Conservation (phyloP, 2,113 vertebrate genomes). For the Pelobates fuscus region DNA sequence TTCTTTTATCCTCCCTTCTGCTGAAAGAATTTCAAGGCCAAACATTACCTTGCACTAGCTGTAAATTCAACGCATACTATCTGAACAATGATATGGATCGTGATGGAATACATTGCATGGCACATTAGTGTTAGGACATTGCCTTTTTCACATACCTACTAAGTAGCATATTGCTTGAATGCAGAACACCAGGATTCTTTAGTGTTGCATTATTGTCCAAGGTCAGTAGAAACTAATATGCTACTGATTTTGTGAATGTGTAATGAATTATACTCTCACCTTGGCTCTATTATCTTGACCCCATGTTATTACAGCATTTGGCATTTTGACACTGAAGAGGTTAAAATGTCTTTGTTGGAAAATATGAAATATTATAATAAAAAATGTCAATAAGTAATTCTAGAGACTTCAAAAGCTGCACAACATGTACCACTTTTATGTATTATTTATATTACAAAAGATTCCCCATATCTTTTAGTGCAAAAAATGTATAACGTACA, state of each 20-base stretch:
- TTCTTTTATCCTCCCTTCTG: slow-evolving; percentile 31
- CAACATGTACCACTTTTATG: too few species aligned
- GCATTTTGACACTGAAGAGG: background rate
- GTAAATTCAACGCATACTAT: slow-evolving; percentile 30
- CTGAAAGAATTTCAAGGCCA: slow-evolving; percentile 44
- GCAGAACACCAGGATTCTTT: background rate
- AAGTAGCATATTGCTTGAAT: background rate
- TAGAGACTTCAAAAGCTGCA: too few species aligned
- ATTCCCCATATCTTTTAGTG: too few species aligned
- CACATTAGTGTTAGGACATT: slow-evolving; percentile 43
- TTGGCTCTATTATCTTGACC: too few species aligned
- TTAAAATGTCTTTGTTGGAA: background rate
- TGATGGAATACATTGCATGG: slow-evolving; percentile 40
- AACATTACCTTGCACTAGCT: background rate
- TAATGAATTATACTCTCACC: background rate
- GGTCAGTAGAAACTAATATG: slow-evolving; percentile 7
- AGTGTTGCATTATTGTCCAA: background rate
- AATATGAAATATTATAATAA: too few species aligned
- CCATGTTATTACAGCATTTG: too few species aligned
- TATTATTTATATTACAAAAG: too few species aligned
- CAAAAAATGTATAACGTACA: too few species aligned
- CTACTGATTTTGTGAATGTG: slow-evolving; percentile 3
- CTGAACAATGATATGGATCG: slow-evolving; percentile 27
- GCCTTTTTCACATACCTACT: slow-evolving; percentile 22
- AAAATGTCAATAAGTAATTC: too few species aligned